Evolutionary conservation across 2,797 vertebrate species (phyloP).

Genomic region (Erethizon dorsatum): DNA sequence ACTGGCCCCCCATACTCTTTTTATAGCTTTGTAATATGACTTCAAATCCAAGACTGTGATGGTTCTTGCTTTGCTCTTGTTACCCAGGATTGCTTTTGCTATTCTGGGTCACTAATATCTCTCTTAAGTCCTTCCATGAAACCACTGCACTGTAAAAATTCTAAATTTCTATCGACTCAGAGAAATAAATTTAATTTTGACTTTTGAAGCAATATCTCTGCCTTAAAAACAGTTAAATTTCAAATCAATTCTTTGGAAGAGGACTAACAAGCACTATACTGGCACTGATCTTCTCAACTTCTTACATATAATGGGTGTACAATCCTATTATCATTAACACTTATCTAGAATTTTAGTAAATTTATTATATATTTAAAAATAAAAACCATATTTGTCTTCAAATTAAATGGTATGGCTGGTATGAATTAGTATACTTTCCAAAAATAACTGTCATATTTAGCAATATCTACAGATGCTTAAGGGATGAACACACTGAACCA

Average conservation of each 20-base stretch:
- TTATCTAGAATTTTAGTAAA: constrained; percentile 42
- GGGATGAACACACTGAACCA: constrained; percentile 37
- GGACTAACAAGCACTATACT: neutral
- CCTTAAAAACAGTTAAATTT: constrained; percentile 43
- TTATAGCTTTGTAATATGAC: neutral
- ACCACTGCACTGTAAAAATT: constrained; percentile 20
- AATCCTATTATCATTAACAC: constrained; percentile 25
- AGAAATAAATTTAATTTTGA: constrained; percentile 62
- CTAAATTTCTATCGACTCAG: constrained; percentile 53
- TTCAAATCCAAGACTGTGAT: neutral
- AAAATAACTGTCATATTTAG: constrained; percentile 51
- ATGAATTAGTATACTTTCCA: constrained; percentile 51
- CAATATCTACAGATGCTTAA: constrained; percentile 29
- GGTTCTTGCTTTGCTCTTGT: neutral
- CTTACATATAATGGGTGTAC: neutral
- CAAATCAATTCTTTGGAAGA: constrained; percentile 48
- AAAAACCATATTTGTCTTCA: constrained; percentile 55
- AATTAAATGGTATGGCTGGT: constrained; percentile 45
- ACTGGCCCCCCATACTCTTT: neutral
- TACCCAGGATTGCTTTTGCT: neutral
- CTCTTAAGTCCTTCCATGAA: constrained; percentile 53
- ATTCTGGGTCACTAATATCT: neutral
- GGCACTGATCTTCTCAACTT: neutral
- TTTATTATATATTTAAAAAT: neutral
- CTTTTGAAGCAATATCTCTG: constrained; percentile 25